Conservation (phyloP, 2,797 vertebrate genomes). For the Melanogrammus aeglefinus region DNA sequence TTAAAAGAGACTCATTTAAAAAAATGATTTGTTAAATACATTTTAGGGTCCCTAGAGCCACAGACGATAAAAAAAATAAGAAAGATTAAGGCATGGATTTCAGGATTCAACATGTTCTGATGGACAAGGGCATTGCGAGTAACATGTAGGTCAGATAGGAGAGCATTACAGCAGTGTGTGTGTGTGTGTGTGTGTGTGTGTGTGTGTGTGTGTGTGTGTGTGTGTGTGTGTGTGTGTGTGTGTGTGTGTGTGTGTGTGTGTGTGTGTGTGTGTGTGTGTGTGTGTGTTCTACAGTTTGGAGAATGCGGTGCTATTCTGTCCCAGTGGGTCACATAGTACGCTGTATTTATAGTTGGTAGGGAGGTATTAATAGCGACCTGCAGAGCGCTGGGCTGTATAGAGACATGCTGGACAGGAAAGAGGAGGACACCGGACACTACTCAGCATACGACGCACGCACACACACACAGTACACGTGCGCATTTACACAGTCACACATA, state of each 20-base stretch:
- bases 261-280: neutral
- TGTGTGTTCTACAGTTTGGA: conserved; percentile 18
- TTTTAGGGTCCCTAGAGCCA: neutral
- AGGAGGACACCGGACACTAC: conserved; percentile 33
- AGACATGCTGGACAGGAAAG: conserved; percentile 27
- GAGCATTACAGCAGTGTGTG: conserved; percentile 1
- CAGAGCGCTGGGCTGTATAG: conserved; percentile 56
- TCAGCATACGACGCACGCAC: neutral
- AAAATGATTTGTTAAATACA: neutral
- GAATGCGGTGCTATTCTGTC: conserved; percentile 50
- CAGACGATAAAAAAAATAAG: neutral
- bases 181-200: conserved; percentile 14
- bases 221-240: conserved; percentile 9
- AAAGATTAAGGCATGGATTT: neutral
- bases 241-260: conserved; percentile 16
- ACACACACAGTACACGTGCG: no score
- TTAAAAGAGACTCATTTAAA: neutral
- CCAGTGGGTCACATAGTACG: conserved; percentile 58
- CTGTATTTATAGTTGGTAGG: conserved; percentile 64
- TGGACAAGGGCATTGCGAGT: neutral
- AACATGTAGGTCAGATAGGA: conserved; percentile 17
- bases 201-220: no score
- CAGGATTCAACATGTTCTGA: conserved; percentile 12
- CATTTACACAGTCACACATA: no score
- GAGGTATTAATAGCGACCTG: conserved; percentile 64